These are phyloP conservation scores for Heterodera carotae DNA, from an alignment of 1,140 invertebrate genomes.

Conservation along the genomic window DNA sequence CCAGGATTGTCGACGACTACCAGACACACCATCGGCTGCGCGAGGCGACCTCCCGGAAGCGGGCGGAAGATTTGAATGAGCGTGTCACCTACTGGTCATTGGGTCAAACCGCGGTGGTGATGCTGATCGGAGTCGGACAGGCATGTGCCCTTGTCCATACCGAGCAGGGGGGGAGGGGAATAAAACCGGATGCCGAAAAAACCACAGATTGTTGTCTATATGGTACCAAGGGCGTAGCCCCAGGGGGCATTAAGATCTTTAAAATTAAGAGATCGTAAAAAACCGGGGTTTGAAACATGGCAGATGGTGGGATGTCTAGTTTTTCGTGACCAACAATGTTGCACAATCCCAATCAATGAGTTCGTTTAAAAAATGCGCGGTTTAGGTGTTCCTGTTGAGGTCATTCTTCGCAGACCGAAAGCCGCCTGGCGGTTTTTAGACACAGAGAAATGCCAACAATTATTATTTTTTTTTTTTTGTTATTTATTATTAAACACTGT, in stretches of 20 bases:
- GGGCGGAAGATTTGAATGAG: conserved; percentile 92
- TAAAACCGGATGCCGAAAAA: too few relatives aligned
- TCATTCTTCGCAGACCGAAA: conserved; percentile 45
- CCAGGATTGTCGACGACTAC: conserved; percentile 51
- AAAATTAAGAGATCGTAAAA: not conserved
- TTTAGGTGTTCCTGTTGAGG: conserved; percentile 36
- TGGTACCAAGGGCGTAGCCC: not conserved
- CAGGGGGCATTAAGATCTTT: not conserved
- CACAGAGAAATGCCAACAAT: not conserved
- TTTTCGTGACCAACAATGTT: too few relatives aligned
- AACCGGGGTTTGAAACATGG: conserved; percentile 69
- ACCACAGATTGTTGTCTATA: not conserved
- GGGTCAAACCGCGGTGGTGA: conserved; percentile 81
- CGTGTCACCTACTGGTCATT: conserved; percentile 89
- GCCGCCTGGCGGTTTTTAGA: conserved; percentile 15
- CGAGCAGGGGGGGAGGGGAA: too few relatives aligned
- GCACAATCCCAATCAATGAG: too few relatives aligned
- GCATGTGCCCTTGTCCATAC: conserved; percentile 69
- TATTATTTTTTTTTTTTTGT: too few relatives aligned
- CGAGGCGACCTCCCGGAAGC: conserved; percentile 87
- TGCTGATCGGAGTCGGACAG: conserved; percentile 82
- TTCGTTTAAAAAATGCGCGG: not conserved
- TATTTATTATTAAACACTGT: too few relatives aligned
- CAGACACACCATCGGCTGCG: conserved; percentile 88
- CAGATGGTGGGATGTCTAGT: too few relatives aligned